A percentile compares a stretch with the other conserved stretches of the same genome.
phyloP scores from a whole-genome alignment of 2,888 invertebrate species.

The Heliothis peltigera region DNA sequence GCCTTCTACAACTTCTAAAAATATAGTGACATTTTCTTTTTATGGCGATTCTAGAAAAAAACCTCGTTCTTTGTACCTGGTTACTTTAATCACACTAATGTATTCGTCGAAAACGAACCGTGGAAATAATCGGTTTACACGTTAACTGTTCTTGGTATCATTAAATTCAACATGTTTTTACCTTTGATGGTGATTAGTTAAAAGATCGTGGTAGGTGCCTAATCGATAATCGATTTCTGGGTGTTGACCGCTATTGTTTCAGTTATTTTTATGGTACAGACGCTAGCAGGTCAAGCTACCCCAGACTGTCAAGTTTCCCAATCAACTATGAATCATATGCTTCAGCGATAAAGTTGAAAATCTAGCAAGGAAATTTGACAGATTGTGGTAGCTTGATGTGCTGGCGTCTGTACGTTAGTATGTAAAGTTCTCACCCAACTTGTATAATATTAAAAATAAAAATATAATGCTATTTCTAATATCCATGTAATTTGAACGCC shows the following conservation, averaged over 20 bases:
- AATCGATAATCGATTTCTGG: slow-evolving; percentile 46
- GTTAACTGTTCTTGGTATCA: slow-evolving; percentile 30
- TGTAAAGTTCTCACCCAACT: no score
- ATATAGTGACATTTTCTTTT: neutral
- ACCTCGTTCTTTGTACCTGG: neutral
- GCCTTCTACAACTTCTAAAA: neutral
- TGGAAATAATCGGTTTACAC: slow-evolving; percentile 23
- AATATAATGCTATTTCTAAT: no score
- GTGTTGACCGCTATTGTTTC: neutral
- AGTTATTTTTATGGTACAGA: neutral
- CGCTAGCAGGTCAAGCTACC: no score
- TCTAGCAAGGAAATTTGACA: no score
- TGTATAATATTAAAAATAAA: no score
- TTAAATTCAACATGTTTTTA: slow-evolving; percentile 33
- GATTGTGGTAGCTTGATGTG: no score
- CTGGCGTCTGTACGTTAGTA: no score
- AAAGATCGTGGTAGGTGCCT: slow-evolving; percentile 35
- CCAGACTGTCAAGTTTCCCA: no score
- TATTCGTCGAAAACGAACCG: slow-evolving; percentile 30
- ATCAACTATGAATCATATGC: no score
- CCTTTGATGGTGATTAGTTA: slow-evolving; percentile 33
- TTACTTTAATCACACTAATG: slow-evolving; percentile 14
- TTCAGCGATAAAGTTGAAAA: no score
- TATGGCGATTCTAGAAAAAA: neutral
- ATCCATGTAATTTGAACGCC: no score